Evolutionary conservation across 2,797 vertebrate species (phyloP).

Genomic region (Remorina albescens): DNA sequence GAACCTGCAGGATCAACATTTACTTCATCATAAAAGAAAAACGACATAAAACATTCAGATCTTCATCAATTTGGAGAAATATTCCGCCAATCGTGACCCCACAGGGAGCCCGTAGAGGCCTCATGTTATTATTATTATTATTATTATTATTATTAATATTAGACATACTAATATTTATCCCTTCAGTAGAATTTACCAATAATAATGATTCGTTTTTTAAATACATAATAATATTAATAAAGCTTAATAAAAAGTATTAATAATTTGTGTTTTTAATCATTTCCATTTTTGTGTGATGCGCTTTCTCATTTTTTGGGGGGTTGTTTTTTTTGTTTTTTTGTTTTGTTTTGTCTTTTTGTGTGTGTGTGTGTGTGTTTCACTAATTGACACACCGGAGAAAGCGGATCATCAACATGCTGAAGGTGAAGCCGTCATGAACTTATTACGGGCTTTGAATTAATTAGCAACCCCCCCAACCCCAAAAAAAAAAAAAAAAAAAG

Average conservation of each 20-base stretch:
- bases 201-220: no score
- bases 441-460: constrained; percentile 66
- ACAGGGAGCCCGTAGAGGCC: constrained; percentile 1
- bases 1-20: no score
- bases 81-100: not conserved
- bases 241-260: no score
- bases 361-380: no score
- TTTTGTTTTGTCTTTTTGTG: no score
- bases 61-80: no score
- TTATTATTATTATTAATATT: no score
- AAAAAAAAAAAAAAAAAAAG: constrained; percentile 23
- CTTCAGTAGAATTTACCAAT: no score
- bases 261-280: not conserved
- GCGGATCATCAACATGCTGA: constrained; percentile 32
- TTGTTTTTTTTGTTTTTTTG: no score
- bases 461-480: constrained; percentile 53
- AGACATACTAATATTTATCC: no score
- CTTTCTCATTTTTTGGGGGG: not conserved
- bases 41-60: not conserved
- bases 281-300: not conserved
- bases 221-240: no score
- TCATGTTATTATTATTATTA: constrained; percentile 4
- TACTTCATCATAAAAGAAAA: no score
- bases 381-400: constrained; percentile 12
- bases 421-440: constrained; percentile 38